Evolutionary conservation across 2,797 vertebrate genomes (phyloP).

Genomic region (Argyrosomus regius): DNA sequence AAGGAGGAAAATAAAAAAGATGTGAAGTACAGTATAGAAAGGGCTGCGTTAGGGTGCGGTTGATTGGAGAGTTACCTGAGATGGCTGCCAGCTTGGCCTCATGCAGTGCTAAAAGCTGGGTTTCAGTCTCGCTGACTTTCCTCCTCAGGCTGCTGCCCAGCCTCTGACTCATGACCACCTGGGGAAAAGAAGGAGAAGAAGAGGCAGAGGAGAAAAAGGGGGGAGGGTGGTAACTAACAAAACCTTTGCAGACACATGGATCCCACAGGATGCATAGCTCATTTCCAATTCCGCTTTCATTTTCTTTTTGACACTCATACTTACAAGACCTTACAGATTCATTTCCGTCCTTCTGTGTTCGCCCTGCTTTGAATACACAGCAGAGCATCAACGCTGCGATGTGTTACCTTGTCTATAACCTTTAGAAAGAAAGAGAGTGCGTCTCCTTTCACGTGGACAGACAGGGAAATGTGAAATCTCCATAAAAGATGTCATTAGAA

Average conservation of each 20-base stretch:
- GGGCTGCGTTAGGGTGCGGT: constrained; percentile 25
- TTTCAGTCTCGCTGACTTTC: constrained; percentile 91
- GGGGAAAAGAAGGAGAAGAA: constrained; percentile 70
- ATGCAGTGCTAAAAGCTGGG: constrained; percentile 88
- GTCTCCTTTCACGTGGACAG: constrained; percentile 55
- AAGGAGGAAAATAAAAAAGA: constrained; percentile 65
- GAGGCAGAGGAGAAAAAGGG: constrained; percentile 27
- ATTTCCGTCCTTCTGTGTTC: constrained; percentile 54
- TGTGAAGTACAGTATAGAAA: constrained; percentile 23
- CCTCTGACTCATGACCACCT: constrained; percentile 91
- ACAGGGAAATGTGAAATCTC: constrained; percentile 74
- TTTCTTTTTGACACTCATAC: constrained; percentile 69
- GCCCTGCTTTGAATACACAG: constrained; percentile 67
- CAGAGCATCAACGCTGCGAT: constrained; percentile 37
- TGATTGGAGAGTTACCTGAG: constrained; percentile 85
- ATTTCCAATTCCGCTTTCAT: constrained; percentile 72
- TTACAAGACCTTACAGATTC: constrained; percentile 66
- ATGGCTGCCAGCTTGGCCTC: constrained; percentile 91
- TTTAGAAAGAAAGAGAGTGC: constrained; percentile 64
- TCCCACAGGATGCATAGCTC: constrained; percentile 71
- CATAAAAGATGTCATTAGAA: constrained; percentile 74
- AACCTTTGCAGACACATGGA: constrained; percentile 73
- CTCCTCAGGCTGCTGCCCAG: constrained; percentile 89
- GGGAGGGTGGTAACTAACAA: constrained; percentile 60
- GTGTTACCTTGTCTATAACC: constrained; percentile 73